Base-by-base conservation (phyloP, 2,113 vertebrate species). In the Platycercus adscitus region DNA sequence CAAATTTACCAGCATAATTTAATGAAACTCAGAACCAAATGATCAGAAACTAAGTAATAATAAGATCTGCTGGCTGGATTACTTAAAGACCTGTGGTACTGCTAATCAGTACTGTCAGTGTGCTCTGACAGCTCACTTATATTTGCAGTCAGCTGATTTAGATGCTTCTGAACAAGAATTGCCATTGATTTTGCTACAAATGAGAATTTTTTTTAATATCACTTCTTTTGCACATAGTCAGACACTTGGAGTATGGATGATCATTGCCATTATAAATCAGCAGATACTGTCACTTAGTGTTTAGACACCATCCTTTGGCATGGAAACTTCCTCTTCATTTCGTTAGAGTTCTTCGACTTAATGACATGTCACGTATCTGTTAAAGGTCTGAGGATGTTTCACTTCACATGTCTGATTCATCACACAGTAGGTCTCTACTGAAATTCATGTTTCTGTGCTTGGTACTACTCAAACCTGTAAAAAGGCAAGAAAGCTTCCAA, bases 321-420 rank as follows among this genome's bases (percentile, higher is more conserved):
- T 23, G n/a, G 75, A 94, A 95, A 50, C 25, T 65, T 91, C 25
- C 35, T 89, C 29, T 87, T 39, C 25, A 10, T 78, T 92, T 88
- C 50, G 8, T 28, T 69, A 37, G 14, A 64, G n/a, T 68, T 85
- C 25, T 82, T 33, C 68, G n/a, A 46, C 28, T 91, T 84, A 50
- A 64, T 71, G 29, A 58, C 1, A 4, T 71, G 63, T 58, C 17
- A 49, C 11, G 12, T 58, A 66, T 78, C 53, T 88, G 46, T 56
- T 90, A 91, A 83, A 88, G 12, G 58, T 88, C 58, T 86, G 68
- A 93, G 58, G 68, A 83, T 83, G 64, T 80, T 94, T 91, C 43
- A 25, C 44, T 87, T 91, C 79, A 86, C 68, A 78, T 52, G 77
- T 83, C 61, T 91, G 64, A 96, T 88, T 95, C 71, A 88, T 93